phyloP scores from a whole-genome alignment of 2,888 invertebrate genomes.

The Lacanobia oleracea region DNA sequence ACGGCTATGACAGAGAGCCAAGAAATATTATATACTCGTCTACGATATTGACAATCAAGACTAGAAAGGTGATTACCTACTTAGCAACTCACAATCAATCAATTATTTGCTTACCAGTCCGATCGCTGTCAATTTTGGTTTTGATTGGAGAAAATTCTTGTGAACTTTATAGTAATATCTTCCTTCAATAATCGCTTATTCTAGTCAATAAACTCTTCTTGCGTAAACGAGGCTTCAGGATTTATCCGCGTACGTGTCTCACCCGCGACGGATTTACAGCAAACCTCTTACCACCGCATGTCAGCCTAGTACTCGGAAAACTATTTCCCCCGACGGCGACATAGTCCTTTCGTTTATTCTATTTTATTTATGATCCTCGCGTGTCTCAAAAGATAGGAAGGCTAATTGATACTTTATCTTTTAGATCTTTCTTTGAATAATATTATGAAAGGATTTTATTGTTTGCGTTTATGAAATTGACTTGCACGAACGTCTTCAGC shows the following conservation, averaged over 20 bases:
- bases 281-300: slow-evolving; percentile 78
- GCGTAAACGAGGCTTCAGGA: slow-evolving; percentile 39
- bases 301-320: slow-evolving; percentile 76
- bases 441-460: slow-evolving; percentile 43
- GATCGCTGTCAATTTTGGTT: background rate
- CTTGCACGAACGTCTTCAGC: slow-evolving; percentile 41
- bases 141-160: background rate
- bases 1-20: background rate
- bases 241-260: slow-evolving; percentile 74
- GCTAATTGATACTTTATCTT: slow-evolving; percentile 54
- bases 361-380: slow-evolving; percentile 49
- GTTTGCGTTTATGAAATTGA: slow-evolving; percentile 27
- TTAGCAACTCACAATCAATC: too few species aligned
- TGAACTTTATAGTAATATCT: background rate
- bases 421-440: slow-evolving; percentile 33
- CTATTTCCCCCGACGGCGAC: slow-evolving; percentile 70
- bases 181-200: background rate
- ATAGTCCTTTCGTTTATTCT: slow-evolving; percentile 38
- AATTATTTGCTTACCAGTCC: background rate
- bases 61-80: background rate
- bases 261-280: slow-evolving; percentile 73
- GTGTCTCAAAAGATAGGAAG: slow-evolving; percentile 37
- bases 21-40: background rate
- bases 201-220: background rate
- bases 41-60: background rate